Base-by-base conservation (phyloP, 53 echinoderm and acorn worm genomes). In the Luidia sarsii region DNA sequence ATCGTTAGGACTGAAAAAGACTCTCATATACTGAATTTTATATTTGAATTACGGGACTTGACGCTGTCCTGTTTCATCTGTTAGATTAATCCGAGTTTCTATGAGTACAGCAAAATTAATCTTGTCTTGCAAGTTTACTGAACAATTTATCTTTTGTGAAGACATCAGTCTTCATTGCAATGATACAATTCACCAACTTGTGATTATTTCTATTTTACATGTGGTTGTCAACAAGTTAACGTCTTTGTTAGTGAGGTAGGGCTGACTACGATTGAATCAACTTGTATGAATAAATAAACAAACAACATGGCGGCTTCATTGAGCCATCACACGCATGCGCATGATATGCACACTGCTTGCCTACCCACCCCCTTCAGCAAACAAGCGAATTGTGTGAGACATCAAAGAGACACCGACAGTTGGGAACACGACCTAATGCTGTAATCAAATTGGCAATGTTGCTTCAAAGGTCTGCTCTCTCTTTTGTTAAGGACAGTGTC, bases 381-480 rank as follows among this genome's bases (percentile, higher is more conserved):
- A 18, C 64, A 39, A 64, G 53, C 15, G 43, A 45, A 75, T 59
- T 75, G 41, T 19, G 59, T 75, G 41, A 57, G 5, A 80, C 87
- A 87, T 87, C 87, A 87, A 87, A 87, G 81, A 11, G 7, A 4
- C 1, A 3, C 87, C 87, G 87, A 39, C 63, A 4, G 37, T 37
- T 71, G 70, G 81, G 55, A 66, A 57, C 65, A 55, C 72, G 71
- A 67, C 51, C 37, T 86, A 86, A 86, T 86, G 50, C 86, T 31
- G 64, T 81, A 87, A 87, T 87, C 87, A 87, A 87, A 87, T 65
- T 81, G 55, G 64, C 57, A 38, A 64, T 81, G 87, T 81, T 79
- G 39, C 64, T 71, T 50, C 46, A 81, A 71, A 31, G 11, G 41
- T 41, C 22, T 75, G 51, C 57, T 41, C n/a, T 30, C 32, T 70